phyloP scores from a whole-genome alignment of 2,113 vertebrate species.

The Aptenodytes patagonicus region DNA sequence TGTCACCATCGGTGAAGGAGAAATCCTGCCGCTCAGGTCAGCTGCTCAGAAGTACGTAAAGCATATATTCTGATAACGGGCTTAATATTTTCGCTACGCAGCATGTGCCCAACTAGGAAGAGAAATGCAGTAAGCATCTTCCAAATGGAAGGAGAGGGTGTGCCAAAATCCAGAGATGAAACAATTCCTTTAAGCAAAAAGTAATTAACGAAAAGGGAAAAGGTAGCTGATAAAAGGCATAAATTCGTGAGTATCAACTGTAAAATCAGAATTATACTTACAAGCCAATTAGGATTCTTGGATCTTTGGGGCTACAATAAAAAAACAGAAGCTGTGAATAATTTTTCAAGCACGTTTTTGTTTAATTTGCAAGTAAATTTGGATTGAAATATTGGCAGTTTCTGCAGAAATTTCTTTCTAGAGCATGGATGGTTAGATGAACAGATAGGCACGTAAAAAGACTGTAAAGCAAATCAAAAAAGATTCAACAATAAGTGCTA shows the following conservation, averaged over 20 bases:
- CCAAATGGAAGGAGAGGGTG: not conserved
- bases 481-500: not conserved
- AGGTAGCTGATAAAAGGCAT: not conserved
- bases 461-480: not conserved
- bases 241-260: not conserved
- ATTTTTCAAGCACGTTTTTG: not conserved
- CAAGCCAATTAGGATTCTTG: not conserved
- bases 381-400: not conserved
- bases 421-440: not conserved
- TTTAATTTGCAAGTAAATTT: not conserved
- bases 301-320: not conserved
- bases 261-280: slow-evolving; percentile 5
- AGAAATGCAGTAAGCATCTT: not conserved
- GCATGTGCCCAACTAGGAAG: fast-evolving
- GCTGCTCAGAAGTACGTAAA: not conserved
- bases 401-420: not conserved
- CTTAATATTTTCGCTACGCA: not conserved
- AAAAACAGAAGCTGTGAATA: not conserved
- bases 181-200: not conserved
- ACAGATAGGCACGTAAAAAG: not conserved
- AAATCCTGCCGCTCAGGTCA: not conserved
- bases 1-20: not conserved
- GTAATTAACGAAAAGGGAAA: not conserved
- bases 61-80: not conserved
- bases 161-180: not conserved